A percentile compares a stretch with the other conserved stretches of the same genome.
Evolutionary conservation across 2,797 vertebrate genomes (phyloP).

Genomic region (Pipistrellus nathusii): DNA sequence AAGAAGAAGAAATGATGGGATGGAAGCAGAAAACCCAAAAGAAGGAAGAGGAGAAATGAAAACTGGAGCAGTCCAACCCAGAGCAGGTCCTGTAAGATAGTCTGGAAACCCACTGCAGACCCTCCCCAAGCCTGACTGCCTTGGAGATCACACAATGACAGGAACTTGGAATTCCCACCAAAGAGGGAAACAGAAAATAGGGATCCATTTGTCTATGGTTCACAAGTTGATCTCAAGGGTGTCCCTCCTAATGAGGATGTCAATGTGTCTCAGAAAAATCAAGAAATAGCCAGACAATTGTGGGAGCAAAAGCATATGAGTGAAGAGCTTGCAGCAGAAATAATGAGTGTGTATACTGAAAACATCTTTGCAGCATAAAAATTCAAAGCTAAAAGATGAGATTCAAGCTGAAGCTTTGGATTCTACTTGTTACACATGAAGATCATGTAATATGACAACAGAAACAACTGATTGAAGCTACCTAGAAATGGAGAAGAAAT

Average conservation of each 20-base stretch:
- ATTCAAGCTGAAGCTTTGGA: background rate
- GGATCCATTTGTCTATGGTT: fast-evolving
- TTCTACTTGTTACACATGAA: fast-evolving
- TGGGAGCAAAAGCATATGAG: background rate
- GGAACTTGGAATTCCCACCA: no score
- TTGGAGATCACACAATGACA: fast-evolving
- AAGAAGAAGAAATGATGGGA: background rate
- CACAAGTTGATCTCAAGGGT: background rate
- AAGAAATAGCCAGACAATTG: background rate
- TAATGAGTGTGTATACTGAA: background rate
- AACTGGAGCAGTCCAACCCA: fast-evolving
- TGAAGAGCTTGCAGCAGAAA: background rate
- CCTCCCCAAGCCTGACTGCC: fast-evolving
- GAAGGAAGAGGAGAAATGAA: background rate
- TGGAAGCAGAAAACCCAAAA: background rate
- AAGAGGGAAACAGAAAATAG: background rate
- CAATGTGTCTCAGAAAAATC: background rate
- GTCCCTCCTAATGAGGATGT: background rate
- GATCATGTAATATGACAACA: fast-evolving
- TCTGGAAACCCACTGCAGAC: no score
- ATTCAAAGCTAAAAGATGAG: background rate
- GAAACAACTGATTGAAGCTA: no score
- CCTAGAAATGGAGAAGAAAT: background rate
- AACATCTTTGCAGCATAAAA: background rate
- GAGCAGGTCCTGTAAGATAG: fast-evolving